Evolutionary conservation across 2,113 vertebrate genomes (phyloP).

Genomic region (Tinamus guttatus): DNA sequence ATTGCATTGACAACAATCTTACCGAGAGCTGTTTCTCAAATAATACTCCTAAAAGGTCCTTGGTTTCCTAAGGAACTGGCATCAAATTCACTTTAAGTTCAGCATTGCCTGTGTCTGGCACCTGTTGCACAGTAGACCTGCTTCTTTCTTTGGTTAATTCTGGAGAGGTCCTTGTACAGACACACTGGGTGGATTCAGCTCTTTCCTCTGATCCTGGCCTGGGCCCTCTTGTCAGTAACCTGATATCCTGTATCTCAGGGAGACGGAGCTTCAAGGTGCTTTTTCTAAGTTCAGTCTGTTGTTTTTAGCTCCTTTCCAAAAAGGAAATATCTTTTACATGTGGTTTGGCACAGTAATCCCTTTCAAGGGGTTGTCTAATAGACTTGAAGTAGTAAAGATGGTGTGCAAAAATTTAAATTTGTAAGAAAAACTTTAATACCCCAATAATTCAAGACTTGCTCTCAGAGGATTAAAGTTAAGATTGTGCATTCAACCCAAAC

Average conservation of each 20-base stretch:
- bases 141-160: not conserved
- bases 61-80: not conserved
- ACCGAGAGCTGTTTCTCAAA: not conserved
- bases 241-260: accelerated
- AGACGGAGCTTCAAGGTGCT: not conserved
- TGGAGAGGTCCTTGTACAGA: not conserved
- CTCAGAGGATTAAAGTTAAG: not conserved
- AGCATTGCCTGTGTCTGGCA: accelerated
- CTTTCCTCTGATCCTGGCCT: not conserved
- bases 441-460: not conserved
- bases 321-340: not conserved
- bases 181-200: not conserved
- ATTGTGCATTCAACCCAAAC: not conserved
- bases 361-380: not conserved
- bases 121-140: not conserved
- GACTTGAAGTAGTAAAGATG: not conserved
- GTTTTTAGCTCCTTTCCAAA: no score
- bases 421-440: not conserved
- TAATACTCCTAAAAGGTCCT: not conserved
- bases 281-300: not conserved
- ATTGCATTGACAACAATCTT: not conserved
- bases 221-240: not conserved
- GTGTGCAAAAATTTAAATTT: not conserved
- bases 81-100: not conserved
- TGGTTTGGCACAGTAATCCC: not conserved